Evolutionary conservation across 2,113 vertebrate genomes (phyloP).

Genomic region (Rhinogobius similis): DNA sequence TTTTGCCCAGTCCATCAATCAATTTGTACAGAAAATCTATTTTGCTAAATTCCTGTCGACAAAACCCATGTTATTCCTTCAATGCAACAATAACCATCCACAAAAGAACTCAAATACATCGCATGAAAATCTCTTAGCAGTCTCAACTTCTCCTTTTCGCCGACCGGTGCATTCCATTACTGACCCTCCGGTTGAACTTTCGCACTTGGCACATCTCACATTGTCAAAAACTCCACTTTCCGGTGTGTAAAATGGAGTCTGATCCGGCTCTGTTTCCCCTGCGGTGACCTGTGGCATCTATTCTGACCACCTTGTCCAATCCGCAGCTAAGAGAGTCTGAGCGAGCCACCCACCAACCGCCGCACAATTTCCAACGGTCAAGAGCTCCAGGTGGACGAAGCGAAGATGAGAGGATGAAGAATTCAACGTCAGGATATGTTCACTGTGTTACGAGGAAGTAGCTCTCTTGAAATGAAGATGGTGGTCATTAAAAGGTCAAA

Average conservation of each 20-base stretch:
- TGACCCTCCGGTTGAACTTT: constrained; percentile 30
- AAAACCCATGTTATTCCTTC: not conserved
- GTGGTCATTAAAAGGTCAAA: not conserved
- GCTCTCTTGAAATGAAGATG: not conserved
- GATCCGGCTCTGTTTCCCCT: not conserved
- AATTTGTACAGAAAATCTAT: too few relatives aligned
- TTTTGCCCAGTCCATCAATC: too few relatives aligned
- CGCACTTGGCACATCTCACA: constrained; percentile 43
- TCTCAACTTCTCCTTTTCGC: not conserved
- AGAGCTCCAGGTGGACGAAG: constrained; percentile 36
- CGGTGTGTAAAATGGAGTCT: constrained; percentile 13
- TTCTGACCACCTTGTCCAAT: constrained; percentile 32
- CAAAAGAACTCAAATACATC: not conserved
- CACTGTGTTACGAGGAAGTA: constrained; percentile 11
- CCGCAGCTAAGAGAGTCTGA: constrained; percentile 19
- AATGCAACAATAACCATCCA: not conserved
- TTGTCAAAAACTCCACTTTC: constrained; percentile 8
- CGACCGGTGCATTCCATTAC: constrained; percentile 6
- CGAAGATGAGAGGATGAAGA: constrained; percentile 10
- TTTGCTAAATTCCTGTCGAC: too few relatives aligned
- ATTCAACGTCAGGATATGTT: constrained; percentile 28
- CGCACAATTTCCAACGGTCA: constrained; percentile 32
- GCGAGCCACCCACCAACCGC: constrained; percentile 42
- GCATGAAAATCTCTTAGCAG: not conserved
- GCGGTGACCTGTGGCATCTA: constrained; percentile 14